Evolutionary conservation across 2,113 vertebrate species (phyloP), one percentile per base, ranked within the genome.

Genomic region (Tursiops truncatus): DNA sequence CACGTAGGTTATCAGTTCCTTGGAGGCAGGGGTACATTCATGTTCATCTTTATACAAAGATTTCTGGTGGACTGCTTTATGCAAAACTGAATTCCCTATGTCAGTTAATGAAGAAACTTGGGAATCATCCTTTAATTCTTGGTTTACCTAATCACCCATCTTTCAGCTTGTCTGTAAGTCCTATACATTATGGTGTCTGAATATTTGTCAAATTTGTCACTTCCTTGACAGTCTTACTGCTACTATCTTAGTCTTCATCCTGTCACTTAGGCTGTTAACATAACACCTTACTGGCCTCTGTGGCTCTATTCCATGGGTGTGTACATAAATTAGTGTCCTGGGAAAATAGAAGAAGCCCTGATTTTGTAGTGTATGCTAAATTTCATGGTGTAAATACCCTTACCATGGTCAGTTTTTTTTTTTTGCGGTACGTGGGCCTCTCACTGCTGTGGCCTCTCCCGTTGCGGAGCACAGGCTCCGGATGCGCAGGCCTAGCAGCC

Each of bases 81-180:
- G 38, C n/a, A 94, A 73, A 93, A 73, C 25, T 93, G 47, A 93
- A 74, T 88, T 79, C 31, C 33, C 28, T 76, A 2, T 92, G 68
- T 94, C 63, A 68, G 44, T 96, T 84, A 81, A 8, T 81, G 20
- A 79, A 80, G 44, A 91, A 81, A 89, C 53, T 91, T 87, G 70
- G 63, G 36, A 95, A 53, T 93, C 33, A 67, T 86, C 47, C n/a
- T 82, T 65, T 36, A 74, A 33, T 93, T 67, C n/a, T 65, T 96
- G n/a, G 1, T 94, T 12, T 80, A 65, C 15, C 26, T 83, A 41
- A 71, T 82, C 41, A 91, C 33, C n/a, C 23, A 53, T 91, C 2
- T 94, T 92, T 84, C 17, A 94, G 25, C 21, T 70, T 96, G 50
- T 91, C 50, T 80, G 36, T 91, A 79, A 50, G 23, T 85, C 21